These are phyloP conservation scores for Rousettus leschenaultii DNA, from an alignment of 2,113 vertebrate genomes.

Conservation along the genomic window DNA sequence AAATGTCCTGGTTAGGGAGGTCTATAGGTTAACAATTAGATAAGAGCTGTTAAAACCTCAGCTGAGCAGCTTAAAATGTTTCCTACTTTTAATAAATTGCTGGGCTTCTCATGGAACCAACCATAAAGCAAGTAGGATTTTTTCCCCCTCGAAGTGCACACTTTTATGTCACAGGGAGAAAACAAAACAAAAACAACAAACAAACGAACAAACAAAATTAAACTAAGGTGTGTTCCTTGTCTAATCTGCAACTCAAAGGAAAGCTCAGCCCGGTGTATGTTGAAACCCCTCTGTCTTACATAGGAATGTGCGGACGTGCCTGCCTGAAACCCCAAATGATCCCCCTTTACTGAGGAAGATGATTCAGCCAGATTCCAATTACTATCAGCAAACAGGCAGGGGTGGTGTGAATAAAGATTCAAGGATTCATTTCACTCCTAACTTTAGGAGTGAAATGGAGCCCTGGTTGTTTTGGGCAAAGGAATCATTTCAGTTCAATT, in stretches of 20 bases:
- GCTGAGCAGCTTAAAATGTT: constrained; percentile 52
- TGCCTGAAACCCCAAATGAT: not conserved
- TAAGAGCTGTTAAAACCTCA: constrained; percentile 60
- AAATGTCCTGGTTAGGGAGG: constrained; percentile 53
- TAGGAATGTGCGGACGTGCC: not conserved
- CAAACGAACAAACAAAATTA: not conserved
- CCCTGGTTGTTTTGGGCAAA: not conserved
- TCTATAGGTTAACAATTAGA: constrained; percentile 67
- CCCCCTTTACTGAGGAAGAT: not conserved
- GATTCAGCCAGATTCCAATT: not conserved
- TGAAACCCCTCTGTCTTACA: not conserved
- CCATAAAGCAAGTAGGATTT: not conserved
- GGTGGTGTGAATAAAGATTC: not conserved
- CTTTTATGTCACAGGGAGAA: not conserved
- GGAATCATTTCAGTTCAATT: not conserved
- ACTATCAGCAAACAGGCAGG: not conserved
- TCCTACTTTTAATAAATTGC: constrained; percentile 43
- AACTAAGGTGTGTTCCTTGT: not conserved
- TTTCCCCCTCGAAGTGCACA: not conserved
- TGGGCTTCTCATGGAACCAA: constrained; percentile 30
- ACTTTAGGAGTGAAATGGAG: not conserved
- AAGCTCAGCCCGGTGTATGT: not conserved
- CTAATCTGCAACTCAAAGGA: not conserved
- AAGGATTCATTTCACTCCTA: not conserved
- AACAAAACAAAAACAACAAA: not conserved